Conservation (phyloP, 1,140 invertebrate species). For the Bombus cullumanus region DNA sequence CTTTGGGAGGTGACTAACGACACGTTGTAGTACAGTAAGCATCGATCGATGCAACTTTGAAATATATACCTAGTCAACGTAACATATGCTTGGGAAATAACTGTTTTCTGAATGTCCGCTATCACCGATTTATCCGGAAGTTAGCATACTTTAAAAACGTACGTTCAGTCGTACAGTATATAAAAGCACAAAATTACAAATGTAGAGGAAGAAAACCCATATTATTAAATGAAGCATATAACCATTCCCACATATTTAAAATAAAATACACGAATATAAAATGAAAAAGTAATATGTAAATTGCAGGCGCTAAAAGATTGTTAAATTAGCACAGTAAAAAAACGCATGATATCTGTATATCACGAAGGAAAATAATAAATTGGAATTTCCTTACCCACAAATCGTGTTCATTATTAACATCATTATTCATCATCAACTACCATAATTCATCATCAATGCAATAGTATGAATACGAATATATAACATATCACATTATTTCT, state of each 20-base stretch:
- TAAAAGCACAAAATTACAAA: conserved; percentile 9
- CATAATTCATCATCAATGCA: conserved; percentile 63
- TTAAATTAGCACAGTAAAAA: conserved; percentile 37
- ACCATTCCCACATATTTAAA: conserved; percentile 44
- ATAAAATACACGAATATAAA: conserved; percentile 22
- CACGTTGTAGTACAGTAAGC: conserved; percentile 46
- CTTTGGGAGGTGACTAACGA: conserved; percentile 23
- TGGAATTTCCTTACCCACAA: conserved; percentile 69
- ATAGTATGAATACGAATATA: conserved; percentile 60
- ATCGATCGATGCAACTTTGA: conserved; percentile 58
- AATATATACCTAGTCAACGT: conserved; percentile 1
- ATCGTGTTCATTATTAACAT: conserved; percentile 64
- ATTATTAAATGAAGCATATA: conserved; percentile 20
- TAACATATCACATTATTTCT: conserved; percentile 43
- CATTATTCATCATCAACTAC: conserved; percentile 61
- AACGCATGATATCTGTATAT: conserved; percentile 6
- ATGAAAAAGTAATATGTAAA: conserved; percentile 11
- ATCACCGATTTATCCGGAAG: not conserved
- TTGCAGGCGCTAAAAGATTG: conserved; percentile 21
- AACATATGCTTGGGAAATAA: conserved; percentile 24
- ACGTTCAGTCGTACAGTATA: not conserved
- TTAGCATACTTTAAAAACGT: not conserved
- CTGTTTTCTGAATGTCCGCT: not conserved
- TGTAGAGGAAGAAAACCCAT: not conserved
- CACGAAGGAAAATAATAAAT: conserved; percentile 55